A percentile compares a stretch with the other conserved stretches of the same genome.
phyloP scores from a whole-genome alignment of 2,113 vertebrate species.

The Paratilapia polleni region DNA sequence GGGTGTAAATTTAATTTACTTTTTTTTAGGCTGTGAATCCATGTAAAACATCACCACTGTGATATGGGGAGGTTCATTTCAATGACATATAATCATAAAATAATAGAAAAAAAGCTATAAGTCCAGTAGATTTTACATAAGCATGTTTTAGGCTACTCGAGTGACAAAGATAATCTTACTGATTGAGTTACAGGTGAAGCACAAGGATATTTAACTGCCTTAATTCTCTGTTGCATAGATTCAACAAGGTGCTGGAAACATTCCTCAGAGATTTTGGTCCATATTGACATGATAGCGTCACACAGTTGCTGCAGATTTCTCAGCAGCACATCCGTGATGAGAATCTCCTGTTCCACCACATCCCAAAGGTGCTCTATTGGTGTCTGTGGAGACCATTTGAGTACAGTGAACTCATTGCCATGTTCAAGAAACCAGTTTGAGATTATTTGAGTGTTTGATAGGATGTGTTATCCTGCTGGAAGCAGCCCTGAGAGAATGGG shows the following conservation, averaged over 20 bases:
- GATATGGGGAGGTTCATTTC: not conserved
- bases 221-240: not conserved
- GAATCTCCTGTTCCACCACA: not conserved
- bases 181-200: not conserved
- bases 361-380: too few species aligned
- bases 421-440: too few species aligned
- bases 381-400: too few species aligned
- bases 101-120: slow-evolving; percentile 1
- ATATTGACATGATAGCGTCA: not conserved
- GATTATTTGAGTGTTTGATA: too few species aligned
- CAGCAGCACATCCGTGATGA: not conserved
- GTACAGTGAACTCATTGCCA: too few species aligned
- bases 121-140: not conserved
- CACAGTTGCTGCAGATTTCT: not conserved
- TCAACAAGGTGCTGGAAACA: not conserved
- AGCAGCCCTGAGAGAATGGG: too few species aligned
- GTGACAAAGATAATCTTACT: not conserved
- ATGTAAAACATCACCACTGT: slow-evolving; percentile 9
- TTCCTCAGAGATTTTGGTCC: not conserved
- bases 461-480: not conserved
- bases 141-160: not conserved
- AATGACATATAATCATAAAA: not conserved
- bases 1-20: slow-evolving; percentile 30
- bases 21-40: slow-evolving; percentile 19
- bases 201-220: not conserved